These are phyloP conservation scores for Tricholaema leucomelas DNA, from an alignment of 2,113 vertebrate genomes.

Conservation along the genomic window DNA sequence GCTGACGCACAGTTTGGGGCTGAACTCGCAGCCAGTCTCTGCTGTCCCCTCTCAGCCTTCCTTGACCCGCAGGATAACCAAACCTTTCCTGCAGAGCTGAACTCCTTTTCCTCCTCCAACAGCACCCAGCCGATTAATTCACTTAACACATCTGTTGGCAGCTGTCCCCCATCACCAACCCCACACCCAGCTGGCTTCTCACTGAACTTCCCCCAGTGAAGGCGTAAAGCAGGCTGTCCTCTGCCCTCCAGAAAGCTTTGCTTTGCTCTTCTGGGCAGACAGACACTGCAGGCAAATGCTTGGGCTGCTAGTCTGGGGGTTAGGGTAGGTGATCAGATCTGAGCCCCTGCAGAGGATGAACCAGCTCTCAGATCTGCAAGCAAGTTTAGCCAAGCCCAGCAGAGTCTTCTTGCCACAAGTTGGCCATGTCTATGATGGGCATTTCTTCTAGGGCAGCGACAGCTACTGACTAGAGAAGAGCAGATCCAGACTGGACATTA, in stretches of 20 bases:
- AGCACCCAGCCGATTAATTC: conserved; percentile 29
- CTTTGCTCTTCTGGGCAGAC: neutral
- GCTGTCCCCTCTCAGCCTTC: neutral
- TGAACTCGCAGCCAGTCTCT: neutral
- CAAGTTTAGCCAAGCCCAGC: conserved; percentile 29
- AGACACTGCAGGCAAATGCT: neutral
- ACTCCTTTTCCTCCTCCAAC: conserved; percentile 51
- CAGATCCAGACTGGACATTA: too few relatives aligned
- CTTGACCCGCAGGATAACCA: neutral
- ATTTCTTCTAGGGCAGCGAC: neutral
- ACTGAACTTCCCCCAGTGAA: conserved; percentile 47
- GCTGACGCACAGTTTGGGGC: neutral
- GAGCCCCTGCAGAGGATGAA: conserved; percentile 35
- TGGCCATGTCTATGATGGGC: neutral
- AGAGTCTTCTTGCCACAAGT: neutral
- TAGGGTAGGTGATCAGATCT: conserved; percentile 2
- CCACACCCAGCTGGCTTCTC: neutral
- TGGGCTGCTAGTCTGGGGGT: conserved; percentile 21
- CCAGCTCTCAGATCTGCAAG: conserved; percentile 17
- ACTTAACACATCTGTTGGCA: conserved; percentile 56
- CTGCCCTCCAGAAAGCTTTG: neutral
- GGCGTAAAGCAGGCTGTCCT: conserved; percentile 33
- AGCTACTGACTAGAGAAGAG: neutral
- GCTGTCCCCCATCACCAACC: conserved; percentile 44
- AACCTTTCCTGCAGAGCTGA: conserved; percentile 7